Base-by-base conservation (phyloP, 2,888 invertebrate species). In the Beris chalybata region DNA sequence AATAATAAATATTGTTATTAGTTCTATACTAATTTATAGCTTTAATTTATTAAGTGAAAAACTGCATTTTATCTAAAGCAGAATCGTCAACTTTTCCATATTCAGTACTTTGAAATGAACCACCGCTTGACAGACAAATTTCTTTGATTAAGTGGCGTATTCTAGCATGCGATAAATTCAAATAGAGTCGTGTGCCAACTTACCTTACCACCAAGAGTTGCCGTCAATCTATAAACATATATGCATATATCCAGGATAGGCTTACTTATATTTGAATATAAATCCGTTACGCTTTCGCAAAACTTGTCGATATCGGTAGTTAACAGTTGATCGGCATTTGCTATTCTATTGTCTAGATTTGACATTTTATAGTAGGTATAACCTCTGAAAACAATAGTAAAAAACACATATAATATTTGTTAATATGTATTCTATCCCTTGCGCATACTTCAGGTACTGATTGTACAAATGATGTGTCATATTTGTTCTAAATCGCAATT, bases 281-380 rank as follows among this genome's bases (percentile, higher is more conserved):
- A 83, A 77, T 97, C 97, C 0, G 96, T 93, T 44, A 96, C 89
- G 65, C 95, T 92, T 73, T 95, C 94, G 79, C 97, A 97, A 83
- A 99, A 97, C 81, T 95, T 95, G 79, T 98, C 98, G 1, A 98
- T 92, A 78, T 99, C 98, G 0, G 93, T 95, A 0, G 97, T 97
- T 65, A 98, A 82, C 56, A 98, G 83, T 78, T 98, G 97, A 81
- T 98, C 98, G 1, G 95, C 93, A 82, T 98, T 98, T 11, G 94
- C 87, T 81, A 97, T 95, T 76, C 97, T 86, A 76, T 92, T 95
- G 81, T 98, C 97, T 74, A 97, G 82, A 82, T 97, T 97, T 69
- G 91, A 90, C 86, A 98, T 94, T 83, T 96, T 93, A 82, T 98
- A 98, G 81, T 95, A 98, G 4, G 97, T 97, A 80, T 93, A 95